Percentiles rank a stretch among this genome's conserved stretches.
phyloP scores from a whole-genome alignment of 2,113 vertebrate species.

The Alaudala cheleensis region DNA sequence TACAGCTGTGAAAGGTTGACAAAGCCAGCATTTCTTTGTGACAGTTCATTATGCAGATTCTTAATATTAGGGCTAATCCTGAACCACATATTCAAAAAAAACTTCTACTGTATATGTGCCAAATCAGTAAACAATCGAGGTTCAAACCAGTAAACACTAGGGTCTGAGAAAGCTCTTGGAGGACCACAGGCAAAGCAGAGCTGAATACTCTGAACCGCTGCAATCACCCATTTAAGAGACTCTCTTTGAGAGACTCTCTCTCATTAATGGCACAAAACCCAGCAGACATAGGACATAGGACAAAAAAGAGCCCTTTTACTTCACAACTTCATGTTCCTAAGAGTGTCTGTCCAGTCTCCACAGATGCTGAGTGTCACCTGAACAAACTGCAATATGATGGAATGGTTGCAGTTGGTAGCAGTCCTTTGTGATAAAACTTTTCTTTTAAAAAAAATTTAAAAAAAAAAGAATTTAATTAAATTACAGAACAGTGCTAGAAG shows the following conservation, averaged over 20 bases:
- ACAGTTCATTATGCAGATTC: constrained; percentile 14
- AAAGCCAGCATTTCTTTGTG: constrained; percentile 18
- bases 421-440: background rate
- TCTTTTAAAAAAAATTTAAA: background rate
- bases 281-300: background rate
- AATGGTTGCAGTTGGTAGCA: rapidly evolving
- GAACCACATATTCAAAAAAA: background rate
- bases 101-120: background rate
- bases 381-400: background rate
- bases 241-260: background rate
- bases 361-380: rapidly evolving
- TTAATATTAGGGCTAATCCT: background rate
- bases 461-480: background rate
- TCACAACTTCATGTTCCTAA: background rate
- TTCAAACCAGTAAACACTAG: background rate
- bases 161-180: background rate
- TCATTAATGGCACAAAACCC: background rate
- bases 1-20: constrained; percentile 14
- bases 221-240: background rate
- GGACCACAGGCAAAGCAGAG: background rate
- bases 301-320: background rate
- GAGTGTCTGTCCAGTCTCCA: background rate
- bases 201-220: background rate
- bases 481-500: background rate
- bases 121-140: background rate